Percentiles rank a stretch among this genome's conserved stretches.
phyloP scores from a whole-genome alignment of 2,888 invertebrate species.

The Nomada fucata region DNA sequence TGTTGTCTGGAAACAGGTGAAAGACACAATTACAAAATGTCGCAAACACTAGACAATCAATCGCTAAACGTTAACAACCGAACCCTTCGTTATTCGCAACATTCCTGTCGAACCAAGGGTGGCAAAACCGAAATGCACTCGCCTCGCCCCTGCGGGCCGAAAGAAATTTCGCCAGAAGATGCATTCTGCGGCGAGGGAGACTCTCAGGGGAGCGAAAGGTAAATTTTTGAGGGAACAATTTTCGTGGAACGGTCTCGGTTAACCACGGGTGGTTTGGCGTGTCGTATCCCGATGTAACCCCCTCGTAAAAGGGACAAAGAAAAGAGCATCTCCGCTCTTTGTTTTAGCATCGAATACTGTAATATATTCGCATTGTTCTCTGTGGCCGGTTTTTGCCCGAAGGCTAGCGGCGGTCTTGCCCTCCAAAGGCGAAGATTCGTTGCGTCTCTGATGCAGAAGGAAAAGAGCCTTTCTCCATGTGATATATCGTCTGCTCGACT shows the following conservation, averaged over 20 bases:
- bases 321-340: conserved; percentile 57
- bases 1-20: no score
- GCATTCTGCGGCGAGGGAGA: neutral
- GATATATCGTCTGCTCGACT: conserved; percentile 58
- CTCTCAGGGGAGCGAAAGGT: neutral
- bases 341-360: conserved; percentile 70
- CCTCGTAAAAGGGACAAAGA: conserved; percentile 60
- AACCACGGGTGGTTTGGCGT: conserved; percentile 43
- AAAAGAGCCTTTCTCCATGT: conserved; percentile 22
- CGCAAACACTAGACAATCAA: no score
- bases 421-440: conserved; percentile 56
- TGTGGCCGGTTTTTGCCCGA: conserved; percentile 69
- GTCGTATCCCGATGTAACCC: conserved; percentile 28
- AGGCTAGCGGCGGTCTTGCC: conserved; percentile 57
- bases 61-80: no score
- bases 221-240: conserved; percentile 29
- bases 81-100: no score
- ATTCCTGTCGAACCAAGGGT: no score
- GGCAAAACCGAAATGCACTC: no score
- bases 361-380: conserved; percentile 74
- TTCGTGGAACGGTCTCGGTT: conserved; percentile 47
- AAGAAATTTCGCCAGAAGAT: neutral
- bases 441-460: conserved; percentile 43
- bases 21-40: no score
- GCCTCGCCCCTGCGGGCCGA: no score